Evolutionary conservation across 1,140 invertebrate species (phyloP).

Genomic region (Colletes gigas): DNA sequence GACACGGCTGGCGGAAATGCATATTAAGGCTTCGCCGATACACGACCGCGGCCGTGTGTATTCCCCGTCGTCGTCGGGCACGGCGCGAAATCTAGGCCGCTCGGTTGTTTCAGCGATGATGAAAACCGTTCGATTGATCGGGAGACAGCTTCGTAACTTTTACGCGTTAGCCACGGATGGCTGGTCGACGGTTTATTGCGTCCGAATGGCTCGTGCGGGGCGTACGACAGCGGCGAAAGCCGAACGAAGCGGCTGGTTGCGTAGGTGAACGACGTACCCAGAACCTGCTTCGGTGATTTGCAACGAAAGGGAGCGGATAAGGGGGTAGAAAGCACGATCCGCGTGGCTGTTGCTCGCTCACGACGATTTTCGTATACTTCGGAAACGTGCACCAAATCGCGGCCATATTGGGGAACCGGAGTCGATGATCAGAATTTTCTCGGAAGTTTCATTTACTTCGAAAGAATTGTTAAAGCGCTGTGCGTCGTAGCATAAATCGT

Average conservation of each 20-base stretch:
- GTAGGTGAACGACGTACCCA: neutral
- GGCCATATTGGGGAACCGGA: no score
- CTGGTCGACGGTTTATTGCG: neutral
- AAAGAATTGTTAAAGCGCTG: no score
- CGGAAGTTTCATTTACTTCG: no score
- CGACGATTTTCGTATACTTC: no score
- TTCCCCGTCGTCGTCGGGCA: no score
- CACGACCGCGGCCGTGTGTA: neutral
- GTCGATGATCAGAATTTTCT: no score
- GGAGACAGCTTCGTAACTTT: neutral
- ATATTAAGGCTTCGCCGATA: constrained; percentile 11
- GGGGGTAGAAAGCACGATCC: neutral
- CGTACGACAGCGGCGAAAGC: neutral
- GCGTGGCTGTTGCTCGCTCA: no score
- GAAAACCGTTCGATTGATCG: constrained; percentile 8
- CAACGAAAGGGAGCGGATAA: neutral
- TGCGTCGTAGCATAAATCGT: no score
- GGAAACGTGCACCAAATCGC: no score
- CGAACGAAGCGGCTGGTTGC: neutral
- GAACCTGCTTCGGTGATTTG: neutral
- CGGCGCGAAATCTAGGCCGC: constrained; percentile 8
- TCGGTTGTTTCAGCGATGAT: constrained; percentile 3
- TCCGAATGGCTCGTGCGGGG: no score
- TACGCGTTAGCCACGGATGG: neutral
- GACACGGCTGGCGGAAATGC: constrained; percentile 16